Conservation (phyloP, 2,113 vertebrate species). For the Nannospalax galili region DNA sequence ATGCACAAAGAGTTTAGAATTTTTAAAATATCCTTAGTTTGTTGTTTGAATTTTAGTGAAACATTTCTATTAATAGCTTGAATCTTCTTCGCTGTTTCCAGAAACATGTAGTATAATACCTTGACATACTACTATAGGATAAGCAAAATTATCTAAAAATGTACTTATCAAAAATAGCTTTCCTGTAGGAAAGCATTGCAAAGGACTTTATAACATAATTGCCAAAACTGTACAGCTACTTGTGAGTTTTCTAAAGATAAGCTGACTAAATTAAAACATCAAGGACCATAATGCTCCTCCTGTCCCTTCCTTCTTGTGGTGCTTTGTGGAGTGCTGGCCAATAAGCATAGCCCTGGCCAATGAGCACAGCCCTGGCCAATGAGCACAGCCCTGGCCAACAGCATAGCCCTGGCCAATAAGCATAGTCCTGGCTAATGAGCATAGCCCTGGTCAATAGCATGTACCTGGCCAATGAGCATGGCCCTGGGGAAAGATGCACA, state of each 20-base stretch:
- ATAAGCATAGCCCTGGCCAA: background rate
- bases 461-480: background rate
- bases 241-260: conserved; percentile 27
- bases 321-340: background rate
- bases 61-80: conserved; percentile 1
- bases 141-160: conserved; percentile 46
- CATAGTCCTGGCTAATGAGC: no score
- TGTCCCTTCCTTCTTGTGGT: background rate
- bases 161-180: conserved; percentile 49
- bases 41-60: conserved; percentile 20
- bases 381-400: no score
- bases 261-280: background rate
- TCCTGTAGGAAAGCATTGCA: conserved; percentile 24
- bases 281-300: background rate
- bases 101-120: conserved; percentile 5
- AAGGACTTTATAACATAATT: conserved; percentile 28
- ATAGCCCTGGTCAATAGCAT: no score
- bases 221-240: background rate
- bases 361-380: no score
- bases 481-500: background rate
- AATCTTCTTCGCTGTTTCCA: background rate
- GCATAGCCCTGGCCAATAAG: no score
- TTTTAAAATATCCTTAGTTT: background rate
- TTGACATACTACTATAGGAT: conserved; percentile 41
- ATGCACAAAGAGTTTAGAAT: background rate